phyloP scores from a whole-genome alignment of 2,797 vertebrate genomes.

The Darevskia nairensis region DNA sequence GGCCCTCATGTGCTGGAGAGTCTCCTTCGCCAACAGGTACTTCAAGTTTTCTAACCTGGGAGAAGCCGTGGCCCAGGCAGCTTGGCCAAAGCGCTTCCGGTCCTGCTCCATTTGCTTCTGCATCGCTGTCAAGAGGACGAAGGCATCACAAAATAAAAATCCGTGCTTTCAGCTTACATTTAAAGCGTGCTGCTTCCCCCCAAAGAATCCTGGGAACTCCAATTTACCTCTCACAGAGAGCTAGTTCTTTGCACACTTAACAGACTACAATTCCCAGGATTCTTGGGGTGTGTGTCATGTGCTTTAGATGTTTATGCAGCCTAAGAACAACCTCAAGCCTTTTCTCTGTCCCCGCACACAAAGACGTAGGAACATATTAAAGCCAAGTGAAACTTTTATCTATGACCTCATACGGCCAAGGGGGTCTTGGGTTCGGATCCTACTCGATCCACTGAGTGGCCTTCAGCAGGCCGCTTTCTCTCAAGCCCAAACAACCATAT shows the following conservation, averaged over 20 bases:
- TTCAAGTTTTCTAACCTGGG: constrained; percentile 90
- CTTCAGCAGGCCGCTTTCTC: too few species aligned
- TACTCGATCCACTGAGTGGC: neutral
- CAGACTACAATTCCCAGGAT: too few species aligned
- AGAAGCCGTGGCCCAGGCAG: constrained; percentile 88
- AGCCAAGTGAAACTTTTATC: neutral
- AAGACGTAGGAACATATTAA: neutral
- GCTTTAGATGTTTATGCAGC: too few species aligned
- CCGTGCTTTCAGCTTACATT: too few species aligned
- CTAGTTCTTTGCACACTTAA: too few species aligned
- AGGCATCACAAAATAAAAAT: neutral
- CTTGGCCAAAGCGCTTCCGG: constrained; percentile 86
- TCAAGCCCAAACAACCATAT: too few species aligned
- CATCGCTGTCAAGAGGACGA: constrained; percentile 82
- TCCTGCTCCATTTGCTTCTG: constrained; percentile 93
- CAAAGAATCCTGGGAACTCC: too few species aligned
- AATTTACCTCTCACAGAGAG: too few species aligned
- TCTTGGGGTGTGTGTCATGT: too few species aligned
- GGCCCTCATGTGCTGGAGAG: constrained; percentile 91
- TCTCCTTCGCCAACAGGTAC: constrained; percentile 90
- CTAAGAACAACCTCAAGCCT: neutral
- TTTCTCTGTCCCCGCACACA: too few species aligned
- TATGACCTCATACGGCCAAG: neutral
- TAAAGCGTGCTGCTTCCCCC: too few species aligned
- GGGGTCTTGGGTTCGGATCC: neutral